phyloP scores from a whole-genome alignment of 2,888 invertebrate species.

The Ypsolopha sequella region DNA sequence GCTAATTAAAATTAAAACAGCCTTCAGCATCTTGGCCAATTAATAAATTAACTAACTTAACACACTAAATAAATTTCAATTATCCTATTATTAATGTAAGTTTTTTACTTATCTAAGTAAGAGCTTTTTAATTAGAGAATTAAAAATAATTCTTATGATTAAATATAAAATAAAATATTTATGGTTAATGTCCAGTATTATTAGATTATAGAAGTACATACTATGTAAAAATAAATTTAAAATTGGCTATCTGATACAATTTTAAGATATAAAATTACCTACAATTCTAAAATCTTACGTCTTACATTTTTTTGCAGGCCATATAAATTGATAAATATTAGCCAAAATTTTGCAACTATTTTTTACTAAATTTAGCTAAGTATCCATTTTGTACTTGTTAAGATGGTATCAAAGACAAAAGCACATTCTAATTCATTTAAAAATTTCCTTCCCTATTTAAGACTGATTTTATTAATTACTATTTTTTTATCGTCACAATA shows the following conservation, averaged over 20 bases:
- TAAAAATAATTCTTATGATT: constrained; percentile 58
- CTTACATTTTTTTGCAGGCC: too few relatives aligned
- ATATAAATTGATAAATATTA: too few relatives aligned
- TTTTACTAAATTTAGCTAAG: too few relatives aligned
- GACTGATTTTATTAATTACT: constrained; percentile 3
- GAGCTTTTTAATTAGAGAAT: constrained; percentile 61
- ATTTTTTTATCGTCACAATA: not conserved
- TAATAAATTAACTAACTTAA: not conserved
- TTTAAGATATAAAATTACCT: constrained; percentile 25
- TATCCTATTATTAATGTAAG: constrained; percentile 1
- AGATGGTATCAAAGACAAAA: not conserved
- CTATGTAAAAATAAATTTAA: constrained; percentile 18
- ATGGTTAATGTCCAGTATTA: constrained; percentile 68
- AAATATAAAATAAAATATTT: constrained; percentile 55
- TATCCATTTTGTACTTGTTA: constrained; percentile 2
- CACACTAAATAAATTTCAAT: not conserved
- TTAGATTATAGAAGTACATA: constrained; percentile 30
- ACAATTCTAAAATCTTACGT: not conserved
- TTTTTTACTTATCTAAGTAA: constrained; percentile 37
- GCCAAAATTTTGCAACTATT: too few relatives aligned
- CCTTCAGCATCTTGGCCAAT: not conserved
- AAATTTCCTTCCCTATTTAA: constrained; percentile 1
- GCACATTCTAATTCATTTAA: not conserved
- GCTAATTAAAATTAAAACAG: not conserved
- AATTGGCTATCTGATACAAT: constrained; percentile 35